Conservation (phyloP, 2,888 invertebrate genomes). For the Acleris holmiana region DNA sequence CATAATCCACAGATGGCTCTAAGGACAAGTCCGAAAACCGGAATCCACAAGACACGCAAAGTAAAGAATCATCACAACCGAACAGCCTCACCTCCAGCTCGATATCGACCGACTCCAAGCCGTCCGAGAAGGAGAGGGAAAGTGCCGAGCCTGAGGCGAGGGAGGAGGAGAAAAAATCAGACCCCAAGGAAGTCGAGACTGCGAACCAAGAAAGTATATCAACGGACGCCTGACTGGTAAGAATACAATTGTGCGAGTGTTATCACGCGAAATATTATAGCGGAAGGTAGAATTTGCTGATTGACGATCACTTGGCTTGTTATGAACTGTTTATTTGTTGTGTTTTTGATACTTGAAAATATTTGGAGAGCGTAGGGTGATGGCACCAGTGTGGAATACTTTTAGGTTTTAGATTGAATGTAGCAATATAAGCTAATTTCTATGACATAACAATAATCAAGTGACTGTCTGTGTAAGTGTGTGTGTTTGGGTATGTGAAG, state of each 20-base stretch:
- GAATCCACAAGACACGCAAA: constrained; percentile 68
- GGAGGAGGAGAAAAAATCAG: constrained; percentile 45
- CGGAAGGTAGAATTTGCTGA: constrained; percentile 50
- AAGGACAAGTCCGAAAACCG: constrained; percentile 70
- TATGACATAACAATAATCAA: no score
- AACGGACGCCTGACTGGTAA: constrained; percentile 72
- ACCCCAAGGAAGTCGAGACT: constrained; percentile 46
- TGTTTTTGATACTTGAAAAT: neutral
- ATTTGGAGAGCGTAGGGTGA: neutral
- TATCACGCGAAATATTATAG: constrained; percentile 59
- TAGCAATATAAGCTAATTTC: no score
- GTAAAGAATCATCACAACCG: constrained; percentile 74
- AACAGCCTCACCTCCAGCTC: constrained; percentile 76
- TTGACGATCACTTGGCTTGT: constrained; percentile 38
- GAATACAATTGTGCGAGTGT: constrained; percentile 56
- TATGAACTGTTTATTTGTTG: neutral
- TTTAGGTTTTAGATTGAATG: no score
- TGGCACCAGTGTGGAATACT: neutral
- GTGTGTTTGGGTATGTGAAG: no score
- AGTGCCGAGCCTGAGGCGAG: constrained; percentile 42
- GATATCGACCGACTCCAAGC: constrained; percentile 74
- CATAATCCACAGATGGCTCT: constrained; percentile 52
- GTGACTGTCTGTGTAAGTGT: no score
- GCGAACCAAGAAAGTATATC: constrained; percentile 53
- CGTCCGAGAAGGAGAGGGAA: constrained; percentile 55